These are phyloP conservation scores for Buceros bicornis DNA, from an alignment of 2,797 vertebrate genomes.

Conservation along the genomic window DNA sequence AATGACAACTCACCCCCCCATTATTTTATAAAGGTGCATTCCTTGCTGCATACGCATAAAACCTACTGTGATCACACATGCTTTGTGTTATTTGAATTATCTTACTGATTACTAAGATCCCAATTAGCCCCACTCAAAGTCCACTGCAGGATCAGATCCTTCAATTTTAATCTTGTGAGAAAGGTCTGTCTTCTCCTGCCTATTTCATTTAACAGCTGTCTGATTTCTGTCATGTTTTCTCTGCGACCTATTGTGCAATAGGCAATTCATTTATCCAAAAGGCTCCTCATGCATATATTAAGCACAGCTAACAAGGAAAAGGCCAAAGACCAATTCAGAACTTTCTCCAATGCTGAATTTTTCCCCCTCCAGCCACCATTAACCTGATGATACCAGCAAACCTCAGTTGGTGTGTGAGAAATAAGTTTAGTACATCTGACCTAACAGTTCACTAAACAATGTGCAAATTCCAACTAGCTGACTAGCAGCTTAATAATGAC, in stretches of 20 bases:
- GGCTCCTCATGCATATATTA: not conserved
- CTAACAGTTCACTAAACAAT: conserved; percentile 21
- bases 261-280: not conserved
- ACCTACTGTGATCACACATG: not conserved
- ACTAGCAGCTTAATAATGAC: conserved; percentile 52
- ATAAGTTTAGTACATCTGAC: conserved; percentile 16
- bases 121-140: not conserved
- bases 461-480: conserved; percentile 46
- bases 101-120: not conserved
- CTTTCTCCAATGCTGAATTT: not conserved
- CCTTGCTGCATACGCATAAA: not conserved
- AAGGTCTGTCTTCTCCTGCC: not conserved
- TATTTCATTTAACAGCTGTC: not conserved
- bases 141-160: not conserved
- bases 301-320: not conserved
- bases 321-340: not conserved
- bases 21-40: not conserved
- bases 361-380: not conserved
- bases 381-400: not conserved
- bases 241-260: not conserved
- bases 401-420: not conserved
- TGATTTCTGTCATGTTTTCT: not conserved
- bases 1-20: rapidly evolving
- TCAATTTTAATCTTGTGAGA: not conserved
- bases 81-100: not conserved